Conservation (phyloP, 2,888 invertebrate genomes). For the Tanytarsus gracilentus region DNA sequence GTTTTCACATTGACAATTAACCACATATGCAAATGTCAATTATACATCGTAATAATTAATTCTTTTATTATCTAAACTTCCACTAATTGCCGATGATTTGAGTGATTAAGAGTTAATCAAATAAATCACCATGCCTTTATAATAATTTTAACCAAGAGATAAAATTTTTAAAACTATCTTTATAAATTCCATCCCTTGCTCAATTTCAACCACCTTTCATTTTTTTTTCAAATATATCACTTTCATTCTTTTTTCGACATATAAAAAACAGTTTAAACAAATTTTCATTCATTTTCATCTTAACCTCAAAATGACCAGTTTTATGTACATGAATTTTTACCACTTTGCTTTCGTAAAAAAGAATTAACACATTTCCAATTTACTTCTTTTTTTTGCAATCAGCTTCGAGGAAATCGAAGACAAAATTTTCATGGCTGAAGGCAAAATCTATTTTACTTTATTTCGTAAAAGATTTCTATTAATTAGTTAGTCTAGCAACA, state of each 20-base stretch:
- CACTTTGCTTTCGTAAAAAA: not conserved
- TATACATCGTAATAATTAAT: too few species aligned
- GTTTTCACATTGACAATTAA: too few species aligned
- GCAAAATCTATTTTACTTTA: too few species aligned
- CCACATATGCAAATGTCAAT: too few species aligned
- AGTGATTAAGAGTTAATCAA: too few species aligned
- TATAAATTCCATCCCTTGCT: not conserved
- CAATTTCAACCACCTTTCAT: conserved; percentile 19
- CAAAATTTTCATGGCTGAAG: too few species aligned
- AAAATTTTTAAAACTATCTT: not conserved
- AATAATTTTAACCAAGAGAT: too few species aligned
- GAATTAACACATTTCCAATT: conserved; percentile 8
- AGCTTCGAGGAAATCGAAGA: too few species aligned
- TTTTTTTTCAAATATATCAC: not conserved
- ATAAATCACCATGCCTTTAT: too few species aligned
- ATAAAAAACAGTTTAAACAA: conserved; percentile 27
- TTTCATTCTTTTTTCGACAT: conserved; percentile 18
- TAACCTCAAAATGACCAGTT: not conserved
- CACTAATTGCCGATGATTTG: not conserved
- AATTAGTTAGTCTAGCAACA: not conserved
- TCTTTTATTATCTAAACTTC: not conserved
- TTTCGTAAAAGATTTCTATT: too few species aligned
- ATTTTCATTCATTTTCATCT: not conserved
- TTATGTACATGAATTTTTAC: too few species aligned
- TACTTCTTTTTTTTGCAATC: too few species aligned